These are phyloP conservation scores for Neopipo cinnamomea DNA, from an alignment of 2,113 vertebrate genomes.

Conservation along the genomic window DNA sequence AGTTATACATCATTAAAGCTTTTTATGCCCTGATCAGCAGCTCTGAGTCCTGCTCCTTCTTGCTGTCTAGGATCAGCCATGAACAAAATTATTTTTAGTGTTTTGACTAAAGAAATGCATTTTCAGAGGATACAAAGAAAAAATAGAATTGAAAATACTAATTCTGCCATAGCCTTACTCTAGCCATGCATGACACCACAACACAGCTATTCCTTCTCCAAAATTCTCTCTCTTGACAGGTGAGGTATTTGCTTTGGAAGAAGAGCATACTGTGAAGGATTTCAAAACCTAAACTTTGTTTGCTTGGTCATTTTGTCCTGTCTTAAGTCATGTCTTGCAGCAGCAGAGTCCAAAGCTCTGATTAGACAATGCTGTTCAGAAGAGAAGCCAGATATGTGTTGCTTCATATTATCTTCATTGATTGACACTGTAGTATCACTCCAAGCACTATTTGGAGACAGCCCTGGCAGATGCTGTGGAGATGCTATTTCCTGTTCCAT, in stretches of 20 bases:
- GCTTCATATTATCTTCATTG: background rate
- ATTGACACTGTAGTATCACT: background rate
- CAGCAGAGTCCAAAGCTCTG: background rate
- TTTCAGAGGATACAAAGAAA: background rate
- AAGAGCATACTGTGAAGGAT: background rate
- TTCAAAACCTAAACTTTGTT: background rate
- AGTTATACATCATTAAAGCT: slow-evolving; percentile 6
- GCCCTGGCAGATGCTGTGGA: background rate
- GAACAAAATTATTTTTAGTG: background rate
- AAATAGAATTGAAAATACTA: background rate
- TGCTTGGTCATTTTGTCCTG: background rate
- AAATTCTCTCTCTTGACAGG: background rate
- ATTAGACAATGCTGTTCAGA: background rate
- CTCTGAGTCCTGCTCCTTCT: background rate
- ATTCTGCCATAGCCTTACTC: background rate
- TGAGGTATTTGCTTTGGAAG: background rate
- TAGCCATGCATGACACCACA: background rate
- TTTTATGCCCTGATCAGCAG: background rate
- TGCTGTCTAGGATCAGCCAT: background rate
- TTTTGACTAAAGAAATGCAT: background rate
- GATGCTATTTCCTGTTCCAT: background rate
- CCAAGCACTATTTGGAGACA: background rate
- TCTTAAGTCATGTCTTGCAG: background rate
- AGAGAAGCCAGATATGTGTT: background rate
- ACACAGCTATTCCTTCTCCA: background rate